Conservation (phyloP, 1,140 invertebrate genomes). For the Hylaeus anthracinus region DNA sequence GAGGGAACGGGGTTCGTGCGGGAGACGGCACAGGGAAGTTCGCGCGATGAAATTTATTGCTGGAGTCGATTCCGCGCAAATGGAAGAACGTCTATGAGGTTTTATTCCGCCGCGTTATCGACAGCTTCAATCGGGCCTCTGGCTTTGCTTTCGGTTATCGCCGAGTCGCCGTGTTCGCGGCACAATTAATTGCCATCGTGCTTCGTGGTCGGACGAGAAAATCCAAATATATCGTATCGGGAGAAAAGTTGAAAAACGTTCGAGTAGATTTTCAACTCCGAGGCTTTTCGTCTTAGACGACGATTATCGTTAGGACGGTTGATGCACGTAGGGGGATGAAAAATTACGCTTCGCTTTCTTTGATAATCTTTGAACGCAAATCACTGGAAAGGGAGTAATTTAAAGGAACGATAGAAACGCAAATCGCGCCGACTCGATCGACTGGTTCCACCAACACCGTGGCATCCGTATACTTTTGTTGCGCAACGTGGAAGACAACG, state of each 20-base stretch:
- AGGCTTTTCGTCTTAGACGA: too few relatives aligned
- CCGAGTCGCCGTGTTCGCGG: slow-evolving; percentile 3
- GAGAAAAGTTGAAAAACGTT: not conserved
- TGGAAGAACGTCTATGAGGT: slow-evolving; percentile 40
- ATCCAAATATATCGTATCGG: not conserved
- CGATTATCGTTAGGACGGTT: too few relatives aligned
- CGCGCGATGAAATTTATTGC: slow-evolving; percentile 43
- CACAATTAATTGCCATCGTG: slow-evolving; percentile 28
- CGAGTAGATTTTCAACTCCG: too few relatives aligned
- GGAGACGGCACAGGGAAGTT: slow-evolving; percentile 23
- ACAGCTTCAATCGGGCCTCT: slow-evolving; percentile 22
- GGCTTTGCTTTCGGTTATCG: slow-evolving; percentile 21
- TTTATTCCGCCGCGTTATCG: slow-evolving; percentile 44
- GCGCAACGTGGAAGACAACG: not conserved
- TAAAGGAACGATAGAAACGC: too few relatives aligned
- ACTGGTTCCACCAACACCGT: too few relatives aligned
- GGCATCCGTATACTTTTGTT: not conserved
- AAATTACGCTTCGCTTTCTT: too few relatives aligned
- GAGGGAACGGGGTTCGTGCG: not conserved
- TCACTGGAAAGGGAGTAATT: too few relatives aligned
- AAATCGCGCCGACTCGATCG: too few relatives aligned
- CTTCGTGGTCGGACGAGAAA: not conserved
- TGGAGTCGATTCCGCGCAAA: slow-evolving; percentile 28
- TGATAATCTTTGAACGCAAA: too few relatives aligned
- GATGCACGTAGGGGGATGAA: too few relatives aligned